Percentiles rank a stretch among this genome's conserved stretches.
These are phyloP conservation scores for Cygnus buccinator DNA, from an alignment of 2,113 vertebrate species.

Conservation along the genomic window DNA sequence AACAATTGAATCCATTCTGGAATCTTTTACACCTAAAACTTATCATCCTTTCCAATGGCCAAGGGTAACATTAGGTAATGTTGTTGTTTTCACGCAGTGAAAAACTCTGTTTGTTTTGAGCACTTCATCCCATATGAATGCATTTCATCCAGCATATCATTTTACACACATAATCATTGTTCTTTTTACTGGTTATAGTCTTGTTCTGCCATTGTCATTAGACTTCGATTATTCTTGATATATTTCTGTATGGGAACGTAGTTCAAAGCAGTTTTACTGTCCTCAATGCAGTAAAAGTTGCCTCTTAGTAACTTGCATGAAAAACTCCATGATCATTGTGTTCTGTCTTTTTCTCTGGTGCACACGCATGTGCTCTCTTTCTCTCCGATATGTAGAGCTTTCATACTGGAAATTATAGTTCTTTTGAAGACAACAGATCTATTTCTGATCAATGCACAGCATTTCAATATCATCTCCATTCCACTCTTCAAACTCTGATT, in stretches of 20 bases:
- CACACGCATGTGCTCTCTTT: neutral
- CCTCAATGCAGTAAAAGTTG: slow-evolving; percentile 22
- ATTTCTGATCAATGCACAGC: neutral
- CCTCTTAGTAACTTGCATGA: slow-evolving; percentile 59
- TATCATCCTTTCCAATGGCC: slow-evolving; percentile 79
- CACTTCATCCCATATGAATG: slow-evolving; percentile 63
- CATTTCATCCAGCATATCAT: slow-evolving; percentile 55
- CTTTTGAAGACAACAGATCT: neutral
- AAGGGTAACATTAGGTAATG: slow-evolving; percentile 83
- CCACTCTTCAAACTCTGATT: neutral
- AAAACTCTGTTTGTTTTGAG: slow-evolving; percentile 65
- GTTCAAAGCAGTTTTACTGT: slow-evolving; percentile 13
- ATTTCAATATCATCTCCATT: slow-evolving; percentile 13
- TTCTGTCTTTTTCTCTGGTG: neutral
- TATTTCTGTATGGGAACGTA: neutral
- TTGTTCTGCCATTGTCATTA: neutral
- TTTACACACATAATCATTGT: slow-evolving; percentile 48
- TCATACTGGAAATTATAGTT: neutral
- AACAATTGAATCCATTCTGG: slow-evolving; percentile 77
- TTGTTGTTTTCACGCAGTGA: slow-evolving; percentile 69
- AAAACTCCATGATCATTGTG: neutral
- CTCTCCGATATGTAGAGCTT: neutral
- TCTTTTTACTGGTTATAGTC: slow-evolving; percentile 32
- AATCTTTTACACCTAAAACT: slow-evolving; percentile 79
- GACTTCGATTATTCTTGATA: neutral